Base-by-base conservation (phyloP, 2,888 invertebrate genomes). In the Orthonevra nobilis region DNA sequence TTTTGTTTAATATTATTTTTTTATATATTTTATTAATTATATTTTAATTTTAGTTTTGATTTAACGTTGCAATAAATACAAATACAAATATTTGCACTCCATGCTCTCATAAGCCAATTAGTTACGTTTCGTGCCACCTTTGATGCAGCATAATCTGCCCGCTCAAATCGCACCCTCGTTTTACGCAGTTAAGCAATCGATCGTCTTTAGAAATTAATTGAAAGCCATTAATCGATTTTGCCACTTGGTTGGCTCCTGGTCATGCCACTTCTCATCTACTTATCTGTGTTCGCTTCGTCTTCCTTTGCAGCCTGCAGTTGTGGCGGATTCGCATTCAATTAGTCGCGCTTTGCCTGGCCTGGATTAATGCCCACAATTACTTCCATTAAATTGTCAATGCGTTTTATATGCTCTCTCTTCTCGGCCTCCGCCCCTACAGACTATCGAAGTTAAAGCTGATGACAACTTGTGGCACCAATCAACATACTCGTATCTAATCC, bases 321-420 rank as follows among this genome's bases (percentile, higher is more conserved):
- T 32, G 48, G 44, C 58, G 52, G 50, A 52, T 64, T 77, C 64
- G 56, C 58, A 64, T 52, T 77, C 77, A 70, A 70, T 77, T 70
- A 77, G 58, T 70, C 58, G 70, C 64, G 70, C 36, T 64, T 77
- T 70, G 58, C 44, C 44, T 50, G 38, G 48, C 50, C 46, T 26
- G 64, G 64, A 77, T 77, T 77, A 77, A 70, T 77, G 58, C 64
- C 64, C 58, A 70, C 75, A 56, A 75, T 75, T 69, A 75, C 70
- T 75, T 28, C 54, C 54, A 75, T 69, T 61, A 54, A 61, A 69
- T 69, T 75, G 69, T 69, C 60, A 60, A 56, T 70, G 70, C 70
- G 63, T 75, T 75, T 72, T 54, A 72, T 54, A 46, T 5, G 23
- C 23, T 56, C 46, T 14, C 34, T 3, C 30, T 28, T n/a, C 23